Evolutionary conservation across 2,797 vertebrate genomes (phyloP), one percentile per base, ranked within the genome.

Genomic region (Pterois miles): DNA sequence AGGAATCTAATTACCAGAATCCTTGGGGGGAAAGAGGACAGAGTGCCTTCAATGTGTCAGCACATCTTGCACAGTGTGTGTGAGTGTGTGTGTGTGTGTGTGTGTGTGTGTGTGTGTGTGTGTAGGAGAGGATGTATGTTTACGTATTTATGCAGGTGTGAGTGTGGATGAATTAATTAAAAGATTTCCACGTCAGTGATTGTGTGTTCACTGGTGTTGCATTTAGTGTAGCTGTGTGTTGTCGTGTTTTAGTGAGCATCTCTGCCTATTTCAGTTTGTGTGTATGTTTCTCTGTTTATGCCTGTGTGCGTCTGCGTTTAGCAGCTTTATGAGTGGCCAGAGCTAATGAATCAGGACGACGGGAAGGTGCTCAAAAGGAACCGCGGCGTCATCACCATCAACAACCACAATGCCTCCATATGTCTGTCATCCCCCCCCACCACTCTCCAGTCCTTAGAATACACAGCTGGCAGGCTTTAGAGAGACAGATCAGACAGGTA

Each of bases 1-100:
- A 90, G 87, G 84, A 93, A 92, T 94, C 79, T 92, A 94, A 95
- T 95, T 94, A 94, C 90, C 76, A 86, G 76, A 87, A 81, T 84
- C 86, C 89, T 88, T 85, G 79, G 80, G 89, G 85, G 89, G 76
- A 80, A 73, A 79, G 71, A 84, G 75, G 85, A 90, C 85, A 78
- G 69, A 75, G 70, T 76, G 68, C 53, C 85, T 84, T 86, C 77
- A 86, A 48, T 85, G 81, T 91, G 87, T 93, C 91, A 89, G 87
- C 85, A 83, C 65, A 86, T 88, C 76, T 73, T 75, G 43, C 12
- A 65, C 7, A 14, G 6, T 60, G 43, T 4, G 71, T 2, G 18
- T 74, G 68, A 11, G 62, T 69, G 70, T 43, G 67, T 48, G 71
- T 52, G 38, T 71, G 38, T 31, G 75, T 82, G 56, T 58, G 65